phyloP scores from a whole-genome alignment of 2,797 vertebrate genomes.

The Caiman crocodilus region DNA sequence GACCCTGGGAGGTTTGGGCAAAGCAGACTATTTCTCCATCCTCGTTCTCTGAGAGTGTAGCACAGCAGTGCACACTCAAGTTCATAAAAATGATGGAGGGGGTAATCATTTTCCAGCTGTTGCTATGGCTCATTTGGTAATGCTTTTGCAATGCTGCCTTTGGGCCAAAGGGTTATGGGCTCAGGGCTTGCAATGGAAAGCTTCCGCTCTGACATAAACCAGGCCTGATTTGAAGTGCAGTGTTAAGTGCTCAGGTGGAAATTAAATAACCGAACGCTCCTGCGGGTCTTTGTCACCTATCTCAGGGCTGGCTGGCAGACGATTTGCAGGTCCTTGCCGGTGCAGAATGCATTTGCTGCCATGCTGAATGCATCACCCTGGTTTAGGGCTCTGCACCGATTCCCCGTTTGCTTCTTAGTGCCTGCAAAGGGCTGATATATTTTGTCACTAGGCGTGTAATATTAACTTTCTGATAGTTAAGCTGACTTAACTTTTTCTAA shows the following conservation, averaged over 20 bases:
- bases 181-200: background rate
- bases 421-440: too few species aligned
- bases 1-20: rapidly evolving
- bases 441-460: too few species aligned
- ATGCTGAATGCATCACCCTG: rapidly evolving
- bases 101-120: background rate
- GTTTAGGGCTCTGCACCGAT: too few species aligned
- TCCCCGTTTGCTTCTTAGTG: too few species aligned
- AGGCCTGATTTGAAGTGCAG: too few species aligned
- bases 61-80: rapidly evolving
- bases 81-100: background rate
- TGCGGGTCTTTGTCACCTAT: background rate
- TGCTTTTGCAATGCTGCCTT: background rate
- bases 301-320: background rate
- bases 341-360: background rate
- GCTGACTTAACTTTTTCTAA: too few species aligned
- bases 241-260: slow-evolving; percentile 29
- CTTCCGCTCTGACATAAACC: background rate
- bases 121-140: rapidly evolving
- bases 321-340: background rate
- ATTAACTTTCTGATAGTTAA: too few species aligned
- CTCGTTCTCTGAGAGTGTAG: rapidly evolving
- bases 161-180: background rate
- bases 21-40: background rate
- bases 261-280: background rate